These are phyloP conservation scores for Takifugu flavidus DNA, from an alignment of 2,113 vertebrate species.

Conservation along the genomic window DNA sequence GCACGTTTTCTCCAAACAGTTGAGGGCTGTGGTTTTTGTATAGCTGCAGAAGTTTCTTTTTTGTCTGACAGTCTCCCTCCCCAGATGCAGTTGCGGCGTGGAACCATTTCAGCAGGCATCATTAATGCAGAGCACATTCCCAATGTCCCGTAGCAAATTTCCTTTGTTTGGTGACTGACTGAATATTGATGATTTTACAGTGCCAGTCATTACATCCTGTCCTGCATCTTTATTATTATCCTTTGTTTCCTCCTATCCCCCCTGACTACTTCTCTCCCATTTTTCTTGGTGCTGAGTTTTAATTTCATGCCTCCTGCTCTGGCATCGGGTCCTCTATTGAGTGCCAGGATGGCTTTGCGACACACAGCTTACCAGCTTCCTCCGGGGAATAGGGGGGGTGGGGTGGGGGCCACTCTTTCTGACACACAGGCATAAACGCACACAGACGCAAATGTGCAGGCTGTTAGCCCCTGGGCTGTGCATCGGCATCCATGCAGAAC, in stretches of 20 bases:
- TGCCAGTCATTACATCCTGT: conserved; percentile 28
- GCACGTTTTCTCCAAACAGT: conserved; percentile 32
- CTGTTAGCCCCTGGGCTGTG: conserved; percentile 32
- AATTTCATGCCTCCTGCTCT: conserved; percentile 78
- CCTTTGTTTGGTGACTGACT: conserved; percentile 46
- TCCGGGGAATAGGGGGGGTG: conserved; percentile 10
- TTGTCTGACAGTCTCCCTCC: conserved; percentile 8
- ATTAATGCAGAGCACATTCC: conserved; percentile 45
- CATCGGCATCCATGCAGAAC: conserved; percentile 56
- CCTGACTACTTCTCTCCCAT: conserved; percentile 35
- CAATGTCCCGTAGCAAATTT: conserved; percentile 26
- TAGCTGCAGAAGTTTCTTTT: conserved; percentile 28
- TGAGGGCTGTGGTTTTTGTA: conserved; percentile 34
- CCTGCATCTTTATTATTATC: conserved; percentile 63
- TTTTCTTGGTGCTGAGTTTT: conserved; percentile 60
- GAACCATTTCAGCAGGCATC: conserved; percentile 23
- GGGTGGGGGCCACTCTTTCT: conserved; percentile 10
- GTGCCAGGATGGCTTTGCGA: conserved; percentile 64
- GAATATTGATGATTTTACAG: conserved; percentile 30
- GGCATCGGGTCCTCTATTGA: conserved; percentile 58
- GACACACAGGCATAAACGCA: conserved; percentile 14
- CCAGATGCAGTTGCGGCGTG: conserved; percentile 1
- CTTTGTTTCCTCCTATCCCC: conserved; percentile 61
- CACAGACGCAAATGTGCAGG: conserved; percentile 38
- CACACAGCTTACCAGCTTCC: conserved; percentile 45